Conservation (phyloP, 1,140 invertebrate species). For the Leptinotarsa texana region DNA sequence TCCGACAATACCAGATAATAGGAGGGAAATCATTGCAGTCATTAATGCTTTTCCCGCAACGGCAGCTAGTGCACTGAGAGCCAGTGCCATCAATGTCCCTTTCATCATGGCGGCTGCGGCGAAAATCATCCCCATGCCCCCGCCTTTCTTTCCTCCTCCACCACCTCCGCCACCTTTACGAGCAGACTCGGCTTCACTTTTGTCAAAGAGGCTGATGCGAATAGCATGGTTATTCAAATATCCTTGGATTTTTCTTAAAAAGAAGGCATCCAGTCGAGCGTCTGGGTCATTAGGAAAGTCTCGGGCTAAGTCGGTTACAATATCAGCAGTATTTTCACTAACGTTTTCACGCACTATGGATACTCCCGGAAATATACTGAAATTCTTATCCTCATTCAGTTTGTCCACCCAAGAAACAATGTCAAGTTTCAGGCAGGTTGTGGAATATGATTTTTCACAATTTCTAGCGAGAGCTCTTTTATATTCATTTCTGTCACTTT, state of each 20-base stretch:
- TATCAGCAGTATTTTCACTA: constrained; percentile 64
- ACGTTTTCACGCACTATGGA: constrained; percentile 70
- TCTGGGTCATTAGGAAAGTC: constrained; percentile 76
- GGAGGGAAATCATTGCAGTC: constrained; percentile 77
- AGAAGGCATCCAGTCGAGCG: constrained; percentile 73
- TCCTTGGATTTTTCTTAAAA: constrained; percentile 70
- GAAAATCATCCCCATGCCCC: constrained; percentile 62
- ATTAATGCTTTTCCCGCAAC: constrained; percentile 82
- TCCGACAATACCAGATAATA: constrained; percentile 76
- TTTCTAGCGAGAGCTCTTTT: constrained; percentile 59
- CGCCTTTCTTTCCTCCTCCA: constrained; percentile 60
- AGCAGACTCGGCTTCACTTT: constrained; percentile 56
- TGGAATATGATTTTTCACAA: constrained; percentile 71
- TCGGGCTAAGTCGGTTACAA: constrained; percentile 72
- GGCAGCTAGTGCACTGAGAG: constrained; percentile 72
- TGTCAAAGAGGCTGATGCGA: constrained; percentile 68
- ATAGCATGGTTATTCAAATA: constrained; percentile 75
- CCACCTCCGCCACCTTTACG: constrained; percentile 56
- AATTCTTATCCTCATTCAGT: constrained; percentile 66
- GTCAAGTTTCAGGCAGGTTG: constrained; percentile 78
- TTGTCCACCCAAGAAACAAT: constrained; percentile 75
- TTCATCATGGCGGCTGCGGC: constrained; percentile 69
- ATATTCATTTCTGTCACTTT: constrained; percentile 47
- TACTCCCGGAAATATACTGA: constrained; percentile 70
- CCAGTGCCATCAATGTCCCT: constrained; percentile 74